Evolutionary conservation across 2,113 vertebrate genomes (phyloP), one percentile per base, ranked within the genome.

Genomic region (Hemiprocne comata): DNA sequence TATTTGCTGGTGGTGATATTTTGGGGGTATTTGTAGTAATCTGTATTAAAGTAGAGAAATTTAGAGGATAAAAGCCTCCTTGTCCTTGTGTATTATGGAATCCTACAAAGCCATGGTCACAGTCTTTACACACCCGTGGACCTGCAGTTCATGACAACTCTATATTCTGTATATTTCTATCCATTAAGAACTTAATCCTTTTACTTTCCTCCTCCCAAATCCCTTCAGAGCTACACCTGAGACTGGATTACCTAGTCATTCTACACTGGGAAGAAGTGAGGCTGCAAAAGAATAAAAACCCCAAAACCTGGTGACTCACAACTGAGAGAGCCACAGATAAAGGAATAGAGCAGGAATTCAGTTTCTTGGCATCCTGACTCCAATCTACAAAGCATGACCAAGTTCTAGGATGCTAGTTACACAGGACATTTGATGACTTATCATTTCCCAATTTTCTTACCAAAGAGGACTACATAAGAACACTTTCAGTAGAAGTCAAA

Each of bases 101-200:
- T 72, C 40, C 33, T 75, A 6, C 7, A 13, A 71, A 31, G 1
- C 5, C 11, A 18, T 4, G 1, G 46, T 12, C 48, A 64, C 0
- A 3, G 20, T 44, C 19, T 58, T 44, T 60, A 7, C 26, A 19
- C 11, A 44, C 1, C 7, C 16, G 21, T 16, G 60, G 11, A 12
- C 9, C 9, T 42, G 40, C 40, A 42, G 40, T 42, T 42, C 40
- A 42, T 42, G 40, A 42, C 40, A 42, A 42, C 40, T 42, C 40
- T 42, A 28, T 38, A 36, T 23, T 48, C 18, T 66, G 5, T 29
- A 28, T 16, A 42, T 53, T 72, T 65, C 84, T 51, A 50, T 4
- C 5, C 31, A 29, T 23, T 87, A 33, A 50, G 26, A 58, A 33
- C 5, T 25, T 26, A 44, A 64, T 44, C 2, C 6, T 92, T 72